phyloP scores from a whole-genome alignment of 1,140 invertebrate species.

The Sweltsa coloradensis region DNA sequence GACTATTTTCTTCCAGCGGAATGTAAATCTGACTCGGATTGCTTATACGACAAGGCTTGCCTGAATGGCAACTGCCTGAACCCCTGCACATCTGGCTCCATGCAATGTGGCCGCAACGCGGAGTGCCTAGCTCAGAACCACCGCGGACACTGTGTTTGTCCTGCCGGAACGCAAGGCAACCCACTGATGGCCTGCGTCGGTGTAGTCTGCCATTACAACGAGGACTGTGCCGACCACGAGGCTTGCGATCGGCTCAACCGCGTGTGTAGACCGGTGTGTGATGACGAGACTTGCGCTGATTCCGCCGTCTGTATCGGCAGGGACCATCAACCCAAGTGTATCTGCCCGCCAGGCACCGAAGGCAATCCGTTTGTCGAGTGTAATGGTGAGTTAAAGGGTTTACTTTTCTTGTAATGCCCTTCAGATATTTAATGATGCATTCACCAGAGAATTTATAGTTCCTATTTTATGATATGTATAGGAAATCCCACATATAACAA shows the following conservation, averaged over 20 bases:
- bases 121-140: slow-evolving; percentile 62
- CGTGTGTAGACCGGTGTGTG: slow-evolving; percentile 70
- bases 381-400: slow-evolving; percentile 31
- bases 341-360: slow-evolving; percentile 54
- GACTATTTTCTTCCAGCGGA: slow-evolving; percentile 48
- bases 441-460: too few species aligned
- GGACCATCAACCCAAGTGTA: slow-evolving; percentile 66
- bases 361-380: slow-evolving; percentile 75
- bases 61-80: slow-evolving; percentile 64
- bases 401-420: too few species aligned
- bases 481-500: too few species aligned
- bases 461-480: slow-evolving; percentile 1
- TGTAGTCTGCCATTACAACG: slow-evolving; percentile 75
- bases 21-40: slow-evolving; percentile 68
- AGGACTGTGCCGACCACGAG: slow-evolving; percentile 77
- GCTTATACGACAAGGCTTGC: slow-evolving; percentile 75
- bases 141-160: slow-evolving; percentile 67
- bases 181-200: slow-evolving; percentile 67
- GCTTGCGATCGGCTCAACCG: slow-evolving; percentile 73
- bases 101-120: slow-evolving; percentile 64
- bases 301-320: slow-evolving; percentile 58
- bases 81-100: slow-evolving; percentile 51
- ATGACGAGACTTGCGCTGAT: slow-evolving; percentile 58
- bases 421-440: too few species aligned
- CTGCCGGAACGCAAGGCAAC: slow-evolving; percentile 71